Evolutionary conservation across 2,113 vertebrate genomes (phyloP), one percentile per base, ranked within the genome.

Genomic region (Campylorhamphus procurvoides): DNA sequence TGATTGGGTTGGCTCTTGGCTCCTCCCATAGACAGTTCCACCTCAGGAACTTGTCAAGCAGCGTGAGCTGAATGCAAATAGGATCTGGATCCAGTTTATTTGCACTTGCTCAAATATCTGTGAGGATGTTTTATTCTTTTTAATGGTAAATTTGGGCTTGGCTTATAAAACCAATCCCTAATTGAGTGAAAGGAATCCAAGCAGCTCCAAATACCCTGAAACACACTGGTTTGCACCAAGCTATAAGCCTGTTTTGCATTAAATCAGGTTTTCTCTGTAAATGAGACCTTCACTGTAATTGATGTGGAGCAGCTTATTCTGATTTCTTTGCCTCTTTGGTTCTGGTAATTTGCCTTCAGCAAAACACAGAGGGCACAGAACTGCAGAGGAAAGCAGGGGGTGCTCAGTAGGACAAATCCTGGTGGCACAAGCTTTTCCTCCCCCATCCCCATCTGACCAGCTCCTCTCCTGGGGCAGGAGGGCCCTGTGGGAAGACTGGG

Each of bases 241-340:
- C 67, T 78, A 29, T 96, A 92, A 95, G 86, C 95, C 60, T 62
- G n/a, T 92, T 94, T 93, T 94, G 80, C 73, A 92, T 94, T 93
- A 95, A 95, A 93, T 92, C 76, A 81, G 86, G 56, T 86, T 97
- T 96, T 83, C 68, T 92, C 83, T 35, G 25, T 75, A 94, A 94
- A 93, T 93, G 89, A 96, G 93, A 66, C 91, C 53, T 94, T 86
- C 86, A 16, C 83, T 94, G 3, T 92, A 94, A 96, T 95, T 95
- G 80, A 94, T 89, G 33, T 84, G 80, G 80, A 92, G 68, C 68
- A 55, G 86, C 86, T 95, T 81, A 81, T 92, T 92, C 73, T 75
- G 73, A 94, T 94, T 86, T 63, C 83, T 84, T 93, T 82, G 86
- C 89, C 76, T 93, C 86, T 94, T 76, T 84, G 79, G 83, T 94